phyloP scores from a whole-genome alignment of 2,888 invertebrate genomes.

The Falcaria lacertinaria region DNA sequence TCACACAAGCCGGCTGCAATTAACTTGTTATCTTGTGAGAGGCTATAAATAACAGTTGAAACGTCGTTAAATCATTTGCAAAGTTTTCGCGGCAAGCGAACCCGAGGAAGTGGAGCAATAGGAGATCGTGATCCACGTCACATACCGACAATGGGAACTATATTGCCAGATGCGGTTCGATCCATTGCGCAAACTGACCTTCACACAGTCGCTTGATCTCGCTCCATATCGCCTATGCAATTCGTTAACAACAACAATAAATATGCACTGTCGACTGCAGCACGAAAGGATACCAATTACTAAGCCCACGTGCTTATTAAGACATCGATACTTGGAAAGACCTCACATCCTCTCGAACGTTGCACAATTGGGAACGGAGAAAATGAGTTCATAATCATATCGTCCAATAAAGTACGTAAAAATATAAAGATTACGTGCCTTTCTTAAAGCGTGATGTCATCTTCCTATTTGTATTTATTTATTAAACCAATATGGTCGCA shows the following conservation, averaged over 20 bases:
- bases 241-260: slow-evolving; percentile 21
- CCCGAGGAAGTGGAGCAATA: slow-evolving; percentile 41
- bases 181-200: slow-evolving; percentile 57
- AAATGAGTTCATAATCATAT: neutral
- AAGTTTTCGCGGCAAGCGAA: slow-evolving; percentile 22
- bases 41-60: slow-evolving; percentile 25
- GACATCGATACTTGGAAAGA: slow-evolving; percentile 1
- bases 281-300: slow-evolving; percentile 2
- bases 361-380: slow-evolving; percentile 1
- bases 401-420: too few species aligned
- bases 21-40: slow-evolving; percentile 1
- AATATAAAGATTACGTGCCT: too few species aligned
- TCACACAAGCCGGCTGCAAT: neutral
- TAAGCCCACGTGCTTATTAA: slow-evolving; percentile 1
- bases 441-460: too few species aligned
- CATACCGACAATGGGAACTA: slow-evolving; percentile 51
- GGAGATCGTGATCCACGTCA: slow-evolving; percentile 53
- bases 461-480: too few species aligned
- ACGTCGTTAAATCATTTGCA: slow-evolving; percentile 22
- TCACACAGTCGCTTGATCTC: slow-evolving; percentile 44
- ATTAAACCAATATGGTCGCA: too few species aligned
- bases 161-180: slow-evolving; percentile 51
- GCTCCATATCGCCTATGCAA: slow-evolving; percentile 36
- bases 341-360: neutral
- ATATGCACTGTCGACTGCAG: slow-evolving; percentile 1